Conservation (phyloP, 2,888 invertebrate species). For the Pinctada fucata region DNA sequence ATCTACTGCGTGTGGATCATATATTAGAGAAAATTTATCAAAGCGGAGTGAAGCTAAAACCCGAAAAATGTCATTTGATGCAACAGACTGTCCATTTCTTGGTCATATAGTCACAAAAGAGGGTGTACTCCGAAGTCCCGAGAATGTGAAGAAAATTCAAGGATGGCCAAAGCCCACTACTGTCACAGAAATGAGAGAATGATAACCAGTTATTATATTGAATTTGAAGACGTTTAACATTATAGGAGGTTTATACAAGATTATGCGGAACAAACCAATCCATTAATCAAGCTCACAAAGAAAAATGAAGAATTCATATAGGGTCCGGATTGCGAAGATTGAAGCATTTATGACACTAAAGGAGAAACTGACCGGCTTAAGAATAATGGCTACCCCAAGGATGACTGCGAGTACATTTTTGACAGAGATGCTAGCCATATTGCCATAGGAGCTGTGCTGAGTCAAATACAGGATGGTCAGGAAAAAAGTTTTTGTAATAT, state of each 20-base stretch:
- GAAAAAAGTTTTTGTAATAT: not conserved
- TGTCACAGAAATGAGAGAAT: constrained; percentile 32
- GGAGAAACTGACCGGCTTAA: not conserved
- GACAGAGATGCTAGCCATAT: not conserved
- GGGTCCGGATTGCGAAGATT: not conserved
- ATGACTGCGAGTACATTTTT: not conserved
- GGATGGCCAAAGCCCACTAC: constrained; percentile 31
- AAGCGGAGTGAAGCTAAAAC: constrained; percentile 35
- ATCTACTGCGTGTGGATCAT: constrained; percentile 24
- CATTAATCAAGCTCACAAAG: constrained; percentile 35
- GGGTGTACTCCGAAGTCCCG: constrained; percentile 32
- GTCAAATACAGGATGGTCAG: not conserved
- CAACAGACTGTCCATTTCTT: constrained; percentile 33
- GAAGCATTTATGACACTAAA: too few relatives aligned
- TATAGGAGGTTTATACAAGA: constrained; percentile 16
- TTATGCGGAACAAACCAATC: constrained; percentile 30
- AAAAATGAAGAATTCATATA: not conserved
- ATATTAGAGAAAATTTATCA: constrained; percentile 25
- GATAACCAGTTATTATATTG: too few relatives aligned
- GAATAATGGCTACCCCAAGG: not conserved
- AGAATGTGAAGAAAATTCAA: constrained; percentile 36
- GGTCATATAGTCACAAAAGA: constrained; percentile 31
- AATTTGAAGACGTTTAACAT: too few relatives aligned
- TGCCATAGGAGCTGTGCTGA: not conserved
- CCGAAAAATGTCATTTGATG: constrained; percentile 40